Evolutionary conservation across 2,888 invertebrate species (phyloP).

Genomic region (Aquatica leii): DNA sequence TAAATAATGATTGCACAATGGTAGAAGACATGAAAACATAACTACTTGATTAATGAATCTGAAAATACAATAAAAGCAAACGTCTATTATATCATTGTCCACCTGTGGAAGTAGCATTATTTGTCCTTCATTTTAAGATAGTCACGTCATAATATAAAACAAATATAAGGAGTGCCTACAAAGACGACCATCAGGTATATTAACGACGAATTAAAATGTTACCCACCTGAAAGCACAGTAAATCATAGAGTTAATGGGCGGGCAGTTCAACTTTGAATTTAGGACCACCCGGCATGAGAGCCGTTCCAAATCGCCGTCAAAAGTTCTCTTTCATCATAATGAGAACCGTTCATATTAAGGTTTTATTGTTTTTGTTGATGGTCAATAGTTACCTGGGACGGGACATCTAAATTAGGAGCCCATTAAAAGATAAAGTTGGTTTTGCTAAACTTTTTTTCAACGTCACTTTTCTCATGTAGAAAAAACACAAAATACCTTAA

Average conservation of each 20-base stretch:
- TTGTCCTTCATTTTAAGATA: conserved; percentile 40
- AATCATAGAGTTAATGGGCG: conserved; percentile 46
- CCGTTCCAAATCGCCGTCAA: conserved; percentile 28
- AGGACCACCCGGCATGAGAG: conserved; percentile 34
- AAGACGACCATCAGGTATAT: conserved; percentile 46
- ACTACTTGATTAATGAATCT: conserved; percentile 9
- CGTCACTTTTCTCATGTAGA: too few relatives aligned
- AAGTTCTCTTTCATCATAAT: conserved; percentile 35
- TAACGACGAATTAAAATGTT: conserved; percentile 49
- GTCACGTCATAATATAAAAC: conserved; percentile 50
- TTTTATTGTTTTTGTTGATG: conserved; percentile 40
- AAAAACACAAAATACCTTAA: not conserved
- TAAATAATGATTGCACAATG: too few relatives aligned
- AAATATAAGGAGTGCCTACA: conserved; percentile 51
- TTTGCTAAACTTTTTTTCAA: conserved; percentile 20
- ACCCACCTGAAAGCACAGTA: conserved; percentile 47
- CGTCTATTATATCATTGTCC: conserved; percentile 1
- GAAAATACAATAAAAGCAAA: not conserved
- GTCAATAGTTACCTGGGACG: conserved; percentile 24
- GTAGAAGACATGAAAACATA: not conserved
- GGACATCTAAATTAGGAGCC: conserved; percentile 24
- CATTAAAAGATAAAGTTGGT: conserved; percentile 6
- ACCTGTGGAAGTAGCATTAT: conserved; percentile 18
- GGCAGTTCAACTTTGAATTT: conserved; percentile 34
- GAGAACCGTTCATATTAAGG: conserved; percentile 32